Evolutionary conservation across 2,797 vertebrate genomes (phyloP).

Genomic region (Ptychobarbus kaznakovi): DNA sequence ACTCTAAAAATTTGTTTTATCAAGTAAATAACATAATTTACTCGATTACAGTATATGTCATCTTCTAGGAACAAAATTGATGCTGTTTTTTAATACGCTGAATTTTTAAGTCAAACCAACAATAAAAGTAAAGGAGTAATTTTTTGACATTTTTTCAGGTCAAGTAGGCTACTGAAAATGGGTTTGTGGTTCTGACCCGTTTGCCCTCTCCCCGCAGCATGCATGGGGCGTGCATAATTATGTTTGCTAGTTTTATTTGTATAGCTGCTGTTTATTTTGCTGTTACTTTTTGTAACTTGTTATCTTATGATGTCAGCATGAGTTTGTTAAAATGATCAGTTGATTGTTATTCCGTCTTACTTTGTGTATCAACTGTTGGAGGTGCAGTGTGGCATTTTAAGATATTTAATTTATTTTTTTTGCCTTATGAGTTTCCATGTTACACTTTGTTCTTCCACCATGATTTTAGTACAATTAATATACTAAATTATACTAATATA

Average conservation of each 20-base stretch:
- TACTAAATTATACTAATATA: neutral
- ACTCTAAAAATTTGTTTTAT: neutral
- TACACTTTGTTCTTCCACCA: neutral
- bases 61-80: neutral
- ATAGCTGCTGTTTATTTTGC: neutral
- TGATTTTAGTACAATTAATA: neutral
- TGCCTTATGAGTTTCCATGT: neutral
- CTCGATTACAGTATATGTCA: neutral
- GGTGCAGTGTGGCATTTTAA: neutral
- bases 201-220: neutral
- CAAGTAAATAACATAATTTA: neutral
- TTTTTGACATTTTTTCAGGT: neutral
- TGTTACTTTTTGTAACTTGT: neutral
- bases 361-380: neutral
- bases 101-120: no score
- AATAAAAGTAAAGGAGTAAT: neutral
- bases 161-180: neutral
- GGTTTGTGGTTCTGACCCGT: neutral
- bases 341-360: neutral
- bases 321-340: neutral
- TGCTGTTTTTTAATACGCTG: no score
- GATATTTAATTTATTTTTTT: neutral
- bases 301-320: neutral
- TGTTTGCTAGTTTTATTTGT: neutral
- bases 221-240: neutral